Evolutionary conservation across 2,113 vertebrate species (phyloP).

Genomic region (Lanius collurio): DNA sequence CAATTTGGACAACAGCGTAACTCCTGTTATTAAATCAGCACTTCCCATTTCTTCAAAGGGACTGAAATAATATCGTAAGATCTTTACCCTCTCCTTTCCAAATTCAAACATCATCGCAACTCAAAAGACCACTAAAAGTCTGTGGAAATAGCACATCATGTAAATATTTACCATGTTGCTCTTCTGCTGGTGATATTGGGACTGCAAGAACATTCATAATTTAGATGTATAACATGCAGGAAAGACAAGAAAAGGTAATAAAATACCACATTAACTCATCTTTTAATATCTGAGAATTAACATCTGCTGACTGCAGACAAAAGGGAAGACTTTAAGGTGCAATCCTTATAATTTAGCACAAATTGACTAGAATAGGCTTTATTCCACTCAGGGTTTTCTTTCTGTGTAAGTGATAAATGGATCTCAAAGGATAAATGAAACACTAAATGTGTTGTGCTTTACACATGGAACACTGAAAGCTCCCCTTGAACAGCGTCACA

Average conservation of each 20-base stretch:
- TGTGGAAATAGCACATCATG: neutral
- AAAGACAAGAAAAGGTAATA: neutral
- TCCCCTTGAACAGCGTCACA: neutral
- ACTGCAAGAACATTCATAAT: neutral
- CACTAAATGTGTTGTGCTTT: neutral
- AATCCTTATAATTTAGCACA: neutral
- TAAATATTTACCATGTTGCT: neutral
- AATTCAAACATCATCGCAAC: neutral
- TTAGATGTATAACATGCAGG: neutral
- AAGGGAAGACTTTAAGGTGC: neutral
- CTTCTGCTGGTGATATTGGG: neutral
- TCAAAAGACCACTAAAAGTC: neutral
- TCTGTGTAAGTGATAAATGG: neutral
- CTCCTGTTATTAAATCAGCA: neutral
- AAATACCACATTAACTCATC: neutral
- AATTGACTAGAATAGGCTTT: neutral
- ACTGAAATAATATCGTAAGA: neutral
- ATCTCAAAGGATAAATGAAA: slow-evolving; percentile 1
- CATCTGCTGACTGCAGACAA: neutral
- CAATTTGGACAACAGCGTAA: neutral
- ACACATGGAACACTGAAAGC: neutral
- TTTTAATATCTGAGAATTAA: neutral
- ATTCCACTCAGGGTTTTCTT: neutral
- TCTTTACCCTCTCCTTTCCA: neutral
- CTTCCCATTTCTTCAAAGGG: neutral